Conservation (phyloP, 2,888 invertebrate species). For the Corythucha ciliata region DNA sequence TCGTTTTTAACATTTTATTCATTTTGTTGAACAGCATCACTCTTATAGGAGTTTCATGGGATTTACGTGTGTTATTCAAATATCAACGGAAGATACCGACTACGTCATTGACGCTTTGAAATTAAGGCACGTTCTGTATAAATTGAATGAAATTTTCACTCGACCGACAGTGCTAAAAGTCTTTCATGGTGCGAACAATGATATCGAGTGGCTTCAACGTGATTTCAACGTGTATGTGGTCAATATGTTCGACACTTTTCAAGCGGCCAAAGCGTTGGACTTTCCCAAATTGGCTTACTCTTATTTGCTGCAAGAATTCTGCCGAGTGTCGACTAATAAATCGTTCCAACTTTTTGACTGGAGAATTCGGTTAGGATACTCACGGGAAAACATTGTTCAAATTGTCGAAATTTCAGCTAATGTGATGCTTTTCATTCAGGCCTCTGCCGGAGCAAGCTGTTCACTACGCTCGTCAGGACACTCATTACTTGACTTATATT, state of each 20-base stretch:
- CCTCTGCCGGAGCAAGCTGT: slow-evolving; percentile 75
- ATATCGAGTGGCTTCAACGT: slow-evolving; percentile 88
- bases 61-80: slow-evolving; percentile 90
- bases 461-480: slow-evolving; percentile 84
- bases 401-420: neutral
- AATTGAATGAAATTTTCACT: slow-evolving; percentile 82
- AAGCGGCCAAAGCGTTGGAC: slow-evolving; percentile 67
- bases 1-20: neutral
- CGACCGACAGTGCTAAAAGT: slow-evolving; percentile 85
- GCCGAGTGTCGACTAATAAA: slow-evolving; percentile 72
- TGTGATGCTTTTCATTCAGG: slow-evolving; percentile 45
- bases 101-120: slow-evolving; percentile 82
- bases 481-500: slow-evolving; percentile 86
- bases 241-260: slow-evolving; percentile 93
- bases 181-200: slow-evolving; percentile 83
- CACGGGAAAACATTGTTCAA: neutral
- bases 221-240: slow-evolving; percentile 93
- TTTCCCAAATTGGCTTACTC: slow-evolving; percentile 64
- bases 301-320: slow-evolving; percentile 67
- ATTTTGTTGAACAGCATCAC: slow-evolving; percentile 58
- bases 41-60: slow-evolving; percentile 87
- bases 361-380: slow-evolving; percentile 58
- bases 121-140: slow-evolving; percentile 69
- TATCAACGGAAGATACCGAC: slow-evolving; percentile 71
- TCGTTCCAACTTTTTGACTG: slow-evolving; percentile 90